Conservation (phyloP, 2,888 invertebrate species). For the Anarsia innoxiella region DNA sequence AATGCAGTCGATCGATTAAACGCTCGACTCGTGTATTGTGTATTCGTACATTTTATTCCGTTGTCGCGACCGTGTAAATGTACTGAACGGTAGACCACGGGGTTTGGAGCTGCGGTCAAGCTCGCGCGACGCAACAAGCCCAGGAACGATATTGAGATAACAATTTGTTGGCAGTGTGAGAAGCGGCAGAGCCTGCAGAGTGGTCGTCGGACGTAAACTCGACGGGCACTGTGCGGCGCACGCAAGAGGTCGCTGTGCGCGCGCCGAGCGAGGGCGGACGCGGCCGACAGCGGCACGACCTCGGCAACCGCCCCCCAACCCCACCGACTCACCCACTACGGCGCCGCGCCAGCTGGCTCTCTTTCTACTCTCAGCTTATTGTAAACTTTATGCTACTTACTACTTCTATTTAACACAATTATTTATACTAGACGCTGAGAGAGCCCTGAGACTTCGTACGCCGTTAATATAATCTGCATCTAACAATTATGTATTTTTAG, state of each 20-base stretch:
- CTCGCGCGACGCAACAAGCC: constrained; percentile 45
- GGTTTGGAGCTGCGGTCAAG: constrained; percentile 10
- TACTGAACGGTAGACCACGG: constrained; percentile 30
- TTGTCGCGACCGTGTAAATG: constrained; percentile 24
- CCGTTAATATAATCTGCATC: too few species aligned
- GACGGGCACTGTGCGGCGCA: constrained; percentile 54
- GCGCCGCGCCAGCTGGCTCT: constrained; percentile 43
- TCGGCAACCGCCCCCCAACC: constrained; percentile 58
- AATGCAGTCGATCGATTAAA: constrained; percentile 70
- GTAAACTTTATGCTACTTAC: too few species aligned
- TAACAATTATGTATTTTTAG: too few species aligned
- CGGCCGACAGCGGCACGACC: constrained; percentile 58
- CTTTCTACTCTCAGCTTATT: too few species aligned
- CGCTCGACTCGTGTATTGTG: constrained; percentile 50
- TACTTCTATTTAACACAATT: too few species aligned
- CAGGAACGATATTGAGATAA: constrained; percentile 61
- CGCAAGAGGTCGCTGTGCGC: constrained; percentile 60
- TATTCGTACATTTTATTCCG: constrained; percentile 39
- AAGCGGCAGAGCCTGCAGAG: constrained; percentile 65
- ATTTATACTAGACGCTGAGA: too few species aligned
- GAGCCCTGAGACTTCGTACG: too few species aligned
- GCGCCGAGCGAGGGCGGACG: constrained; percentile 43
- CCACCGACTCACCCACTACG: constrained; percentile 26
- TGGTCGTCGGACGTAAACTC: constrained; percentile 60
- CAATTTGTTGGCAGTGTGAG: constrained; percentile 65